Evolutionary conservation across 2,888 invertebrate species (phyloP).

Genomic region (Scaptodrosophila latifasciaeformis): DNA sequence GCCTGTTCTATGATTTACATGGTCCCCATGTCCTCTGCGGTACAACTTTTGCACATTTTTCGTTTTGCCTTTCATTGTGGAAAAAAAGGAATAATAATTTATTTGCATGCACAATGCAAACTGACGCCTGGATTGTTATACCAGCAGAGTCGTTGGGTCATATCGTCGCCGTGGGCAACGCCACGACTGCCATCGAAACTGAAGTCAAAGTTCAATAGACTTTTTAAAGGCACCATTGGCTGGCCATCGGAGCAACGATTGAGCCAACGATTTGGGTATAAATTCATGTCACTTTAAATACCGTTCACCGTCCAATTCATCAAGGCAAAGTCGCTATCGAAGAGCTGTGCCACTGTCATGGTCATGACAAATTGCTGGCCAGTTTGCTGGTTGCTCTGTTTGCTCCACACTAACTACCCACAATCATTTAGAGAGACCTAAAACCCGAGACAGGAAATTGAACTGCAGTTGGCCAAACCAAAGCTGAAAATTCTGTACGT

Average conservation of each 20-base stretch:
- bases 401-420: no score
- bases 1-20: background rate
- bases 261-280: no score
- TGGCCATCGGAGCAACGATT: no score
- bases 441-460: background rate
- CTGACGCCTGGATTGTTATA: background rate
- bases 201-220: conserved; percentile 32
- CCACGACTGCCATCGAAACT: background rate
- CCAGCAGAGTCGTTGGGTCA: background rate
- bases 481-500: no score
- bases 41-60: conserved; percentile 1
- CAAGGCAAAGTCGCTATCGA: no score
- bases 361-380: no score
- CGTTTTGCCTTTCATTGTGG: conserved; percentile 14
- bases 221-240: background rate
- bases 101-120: conserved; percentile 51
- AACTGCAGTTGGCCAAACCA: no score
- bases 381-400: no score
- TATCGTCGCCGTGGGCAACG: background rate
- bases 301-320: no score
- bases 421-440: no score
- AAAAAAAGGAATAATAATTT: conserved; percentile 56
- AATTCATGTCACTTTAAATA: no score
- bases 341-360: no score
- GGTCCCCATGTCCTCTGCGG: background rate